phyloP scores from a whole-genome alignment of 2,113 vertebrate species.

The Danio rerio region DNA sequence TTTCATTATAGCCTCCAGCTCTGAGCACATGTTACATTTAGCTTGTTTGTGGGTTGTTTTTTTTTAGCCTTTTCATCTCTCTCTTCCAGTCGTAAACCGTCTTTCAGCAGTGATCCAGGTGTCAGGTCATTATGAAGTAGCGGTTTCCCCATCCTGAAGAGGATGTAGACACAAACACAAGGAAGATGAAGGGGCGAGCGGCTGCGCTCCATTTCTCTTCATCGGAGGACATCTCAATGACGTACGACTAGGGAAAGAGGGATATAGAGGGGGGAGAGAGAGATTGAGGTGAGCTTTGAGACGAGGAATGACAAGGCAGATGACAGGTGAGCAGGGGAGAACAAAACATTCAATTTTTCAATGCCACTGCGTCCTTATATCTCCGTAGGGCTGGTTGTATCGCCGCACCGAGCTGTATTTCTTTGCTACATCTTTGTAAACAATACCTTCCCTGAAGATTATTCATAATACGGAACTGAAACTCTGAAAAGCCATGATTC shows the following conservation, averaged over 20 bases:
- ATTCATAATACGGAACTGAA: constrained; percentile 41
- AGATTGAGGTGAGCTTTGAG: constrained; percentile 41
- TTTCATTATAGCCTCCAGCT: constrained; percentile 9
- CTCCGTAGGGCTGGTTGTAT: constrained; percentile 17
- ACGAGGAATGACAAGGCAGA: constrained; percentile 43
- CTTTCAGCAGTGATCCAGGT: constrained; percentile 2
- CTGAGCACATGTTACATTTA: constrained; percentile 5
- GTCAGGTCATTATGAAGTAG: constrained; percentile 19
- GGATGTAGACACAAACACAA: constrained; percentile 19
- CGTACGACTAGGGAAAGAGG: constrained; percentile 2
- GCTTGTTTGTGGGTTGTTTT: constrained; percentile 11
- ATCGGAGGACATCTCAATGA: constrained; percentile 47
- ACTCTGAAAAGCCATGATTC: constrained; percentile 6
- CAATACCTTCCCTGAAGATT: constrained; percentile 38
- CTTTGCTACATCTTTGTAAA: constrained; percentile 43
- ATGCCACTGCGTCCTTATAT: constrained; percentile 51
- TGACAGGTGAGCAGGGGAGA: constrained; percentile 55
- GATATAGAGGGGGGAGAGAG: constrained; percentile 9
- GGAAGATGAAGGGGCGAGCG: constrained; percentile 1
- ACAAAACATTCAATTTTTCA: constrained; percentile 59
- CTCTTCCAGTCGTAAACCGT: not conserved
- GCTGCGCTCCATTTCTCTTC: constrained; percentile 20
- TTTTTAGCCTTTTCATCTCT: not conserved
- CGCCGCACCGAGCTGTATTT: constrained; percentile 2
- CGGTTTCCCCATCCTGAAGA: not conserved